Conservation (phyloP, 2,888 invertebrate species). For the Itoplectis maculator region DNA sequence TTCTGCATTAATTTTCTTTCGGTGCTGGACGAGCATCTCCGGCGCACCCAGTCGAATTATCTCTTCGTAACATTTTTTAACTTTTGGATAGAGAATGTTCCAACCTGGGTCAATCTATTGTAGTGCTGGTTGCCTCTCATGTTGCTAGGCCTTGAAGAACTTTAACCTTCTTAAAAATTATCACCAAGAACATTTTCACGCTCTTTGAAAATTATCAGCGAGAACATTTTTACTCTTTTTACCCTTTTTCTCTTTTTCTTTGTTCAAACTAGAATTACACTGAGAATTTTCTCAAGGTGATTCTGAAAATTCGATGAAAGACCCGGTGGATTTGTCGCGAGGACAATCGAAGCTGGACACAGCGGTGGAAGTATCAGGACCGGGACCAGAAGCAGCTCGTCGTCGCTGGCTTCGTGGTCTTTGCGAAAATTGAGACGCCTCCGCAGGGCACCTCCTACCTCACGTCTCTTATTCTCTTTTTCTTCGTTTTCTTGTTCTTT, state of each 20-base stretch:
- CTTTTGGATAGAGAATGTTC: not conserved
- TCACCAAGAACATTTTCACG: constrained; percentile 3
- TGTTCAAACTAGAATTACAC: constrained; percentile 1
- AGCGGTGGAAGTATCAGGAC: constrained; percentile 15
- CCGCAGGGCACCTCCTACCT: constrained; percentile 57
- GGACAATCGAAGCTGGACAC: constrained; percentile 19
- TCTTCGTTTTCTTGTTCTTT: constrained; percentile 47
- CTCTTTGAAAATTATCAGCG: constrained; percentile 17
- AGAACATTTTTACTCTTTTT: constrained; percentile 9
- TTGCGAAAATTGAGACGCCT: constrained; percentile 71
- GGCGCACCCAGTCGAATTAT: constrained; percentile 46
- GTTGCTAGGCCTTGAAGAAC: no score
- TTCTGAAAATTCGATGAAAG: constrained; percentile 30
- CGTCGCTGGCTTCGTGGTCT: constrained; percentile 35
- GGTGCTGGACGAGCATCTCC: constrained; percentile 51
- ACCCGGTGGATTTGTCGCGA: constrained; percentile 26
- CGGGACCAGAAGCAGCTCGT: constrained; percentile 37
- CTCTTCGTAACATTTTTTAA: constrained; percentile 43
- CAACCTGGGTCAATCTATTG: not conserved
- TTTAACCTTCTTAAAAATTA: constrained; percentile 15
- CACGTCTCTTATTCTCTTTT: constrained; percentile 36
- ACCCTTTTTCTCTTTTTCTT: constrained; percentile 15
- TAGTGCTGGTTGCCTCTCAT: not conserved
- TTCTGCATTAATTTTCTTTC: constrained; percentile 62
- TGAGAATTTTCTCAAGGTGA: constrained; percentile 8